Base-by-base conservation (phyloP, 2,113 vertebrate species). In the Rhea pennata region DNA sequence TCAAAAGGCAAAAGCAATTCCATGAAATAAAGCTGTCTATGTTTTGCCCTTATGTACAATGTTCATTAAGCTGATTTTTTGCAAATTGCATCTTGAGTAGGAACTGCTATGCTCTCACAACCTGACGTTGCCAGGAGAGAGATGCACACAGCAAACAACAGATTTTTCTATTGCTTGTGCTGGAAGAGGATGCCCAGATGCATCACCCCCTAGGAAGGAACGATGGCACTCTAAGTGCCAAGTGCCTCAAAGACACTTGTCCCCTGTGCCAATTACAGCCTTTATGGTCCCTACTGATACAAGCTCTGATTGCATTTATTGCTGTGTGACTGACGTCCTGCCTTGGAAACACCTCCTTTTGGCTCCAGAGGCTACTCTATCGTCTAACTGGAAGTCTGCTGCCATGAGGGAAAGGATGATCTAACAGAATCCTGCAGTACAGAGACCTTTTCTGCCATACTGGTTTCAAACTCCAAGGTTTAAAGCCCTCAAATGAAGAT, bases 21-120 rank as follows among this genome's bases (percentile, higher is more conserved):
- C 33, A 53, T 1, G 31, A 86, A 94, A 84, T 12, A 73, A 64
- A 76, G 12, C 48, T 76, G 19, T 51, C 56, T 33, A 17, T 46
- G n/a, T 69, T 95, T 66, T 87, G 51, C 48, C 83, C 64, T 91
- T 85, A 91, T 90, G 93, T 95, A 92, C 78, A 65, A 27, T 5
- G 12, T 83, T 88, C 23, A 31, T 92, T 51, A 61, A 26, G 66
- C 27, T 87, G 59, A 95, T 90, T 89, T 91, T 94, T 71, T 74
- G 76, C 51, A 31, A 31, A 58, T 31, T 82, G 54, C 75, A 44
- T 86, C 86, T 22, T 19, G n/a, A 87, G 26, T 4, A 61, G 61
- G 54, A 92, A 46, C 27, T 48, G 64, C 13, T 58, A 15, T 54
- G 53, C 24, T 77, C 40, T 36, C 31, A 53, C 39, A 58, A 31